A percentile compares a stretch with the other conserved stretches of the same genome.
phyloP scores from a whole-genome alignment of 1,140 invertebrate species.

The Trissolcus basalis region DNA sequence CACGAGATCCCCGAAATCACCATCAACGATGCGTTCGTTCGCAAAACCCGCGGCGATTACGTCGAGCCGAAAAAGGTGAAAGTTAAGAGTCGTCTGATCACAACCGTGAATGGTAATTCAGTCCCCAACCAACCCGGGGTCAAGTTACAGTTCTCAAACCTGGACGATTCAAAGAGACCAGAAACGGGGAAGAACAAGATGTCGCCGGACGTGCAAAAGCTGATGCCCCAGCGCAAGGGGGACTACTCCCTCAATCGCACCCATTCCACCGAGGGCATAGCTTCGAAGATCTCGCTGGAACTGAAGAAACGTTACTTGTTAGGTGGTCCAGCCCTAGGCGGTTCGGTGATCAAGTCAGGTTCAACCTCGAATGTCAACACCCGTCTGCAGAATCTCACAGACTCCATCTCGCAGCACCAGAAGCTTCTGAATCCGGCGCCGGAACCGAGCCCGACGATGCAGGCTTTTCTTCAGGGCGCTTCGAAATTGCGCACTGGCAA shows the following conservation, averaged over 20 bases:
- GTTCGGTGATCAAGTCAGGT: constrained; percentile 86
- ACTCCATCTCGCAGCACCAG: constrained; percentile 91
- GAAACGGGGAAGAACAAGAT: constrained; percentile 35
- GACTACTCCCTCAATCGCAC: constrained; percentile 87
- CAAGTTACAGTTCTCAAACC: constrained; percentile 76
- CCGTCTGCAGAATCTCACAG: constrained; percentile 87
- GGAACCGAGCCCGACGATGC: constrained; percentile 85
- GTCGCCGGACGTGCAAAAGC: constrained; percentile 45
- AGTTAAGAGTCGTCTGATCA: constrained; percentile 75
- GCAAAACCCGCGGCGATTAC: constrained; percentile 75
- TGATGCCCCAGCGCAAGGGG: constrained; percentile 78
- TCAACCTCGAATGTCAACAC: constrained; percentile 89
- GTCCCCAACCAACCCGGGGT: constrained; percentile 34
- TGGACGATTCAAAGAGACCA: constrained; percentile 61
- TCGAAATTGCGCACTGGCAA: constrained; percentile 70
- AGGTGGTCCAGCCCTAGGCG: constrained; percentile 79
- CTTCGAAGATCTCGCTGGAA: constrained; percentile 89
- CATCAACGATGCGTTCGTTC: constrained; percentile 79
- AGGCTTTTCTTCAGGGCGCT: constrained; percentile 80
- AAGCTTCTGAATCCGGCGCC: constrained; percentile 89
- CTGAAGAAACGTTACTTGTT: constrained; percentile 89
- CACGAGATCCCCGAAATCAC: constrained; percentile 81
- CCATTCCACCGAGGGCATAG: constrained; percentile 89
- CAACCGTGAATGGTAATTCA: constrained; percentile 68
- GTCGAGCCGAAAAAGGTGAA: constrained; percentile 79